Evolutionary conservation across 2,113 vertebrate species (phyloP).

Genomic region (Tilapia sparmanii): DNA sequence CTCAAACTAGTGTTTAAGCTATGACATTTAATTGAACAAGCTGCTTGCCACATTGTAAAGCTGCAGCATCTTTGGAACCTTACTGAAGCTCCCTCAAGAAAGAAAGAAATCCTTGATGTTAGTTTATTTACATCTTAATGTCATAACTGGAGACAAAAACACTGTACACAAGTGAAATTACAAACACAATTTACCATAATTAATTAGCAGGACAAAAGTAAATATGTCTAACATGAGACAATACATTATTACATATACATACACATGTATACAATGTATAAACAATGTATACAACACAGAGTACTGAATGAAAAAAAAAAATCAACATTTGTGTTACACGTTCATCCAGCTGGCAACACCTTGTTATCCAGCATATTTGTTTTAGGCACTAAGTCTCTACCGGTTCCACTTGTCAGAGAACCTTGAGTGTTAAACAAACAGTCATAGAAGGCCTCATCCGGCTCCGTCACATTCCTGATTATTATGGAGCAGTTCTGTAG

Average conservation of each 20-base stretch:
- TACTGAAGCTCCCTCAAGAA: background rate
- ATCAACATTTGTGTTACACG: background rate
- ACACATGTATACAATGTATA: background rate
- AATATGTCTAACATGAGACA: background rate
- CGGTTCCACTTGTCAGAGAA: background rate
- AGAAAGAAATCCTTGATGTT: background rate
- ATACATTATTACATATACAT: background rate
- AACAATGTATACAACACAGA: background rate
- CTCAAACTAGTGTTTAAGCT: background rate
- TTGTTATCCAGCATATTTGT: background rate
- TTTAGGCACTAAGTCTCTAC: too few species aligned
- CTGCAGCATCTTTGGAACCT: rapidly evolving
- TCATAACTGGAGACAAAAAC: background rate
- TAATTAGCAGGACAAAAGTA: background rate
- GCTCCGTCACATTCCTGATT: background rate
- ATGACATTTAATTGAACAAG: background rate
- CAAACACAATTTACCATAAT: background rate
- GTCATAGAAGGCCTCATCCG: conserved; percentile 26
- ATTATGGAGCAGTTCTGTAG: conserved; percentile 4
- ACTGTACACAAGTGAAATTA: background rate
- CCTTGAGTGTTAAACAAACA: conserved; percentile 26
- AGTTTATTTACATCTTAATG: rapidly evolving
- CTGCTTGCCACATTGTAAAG: rapidly evolving
- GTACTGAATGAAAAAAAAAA: background rate
- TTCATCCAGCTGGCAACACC: background rate